Percentiles rank a stretch among this genome's conserved stretches.
Conservation (phyloP, 2,888 invertebrate species). For the Epinotia brunnichana region DNA sequence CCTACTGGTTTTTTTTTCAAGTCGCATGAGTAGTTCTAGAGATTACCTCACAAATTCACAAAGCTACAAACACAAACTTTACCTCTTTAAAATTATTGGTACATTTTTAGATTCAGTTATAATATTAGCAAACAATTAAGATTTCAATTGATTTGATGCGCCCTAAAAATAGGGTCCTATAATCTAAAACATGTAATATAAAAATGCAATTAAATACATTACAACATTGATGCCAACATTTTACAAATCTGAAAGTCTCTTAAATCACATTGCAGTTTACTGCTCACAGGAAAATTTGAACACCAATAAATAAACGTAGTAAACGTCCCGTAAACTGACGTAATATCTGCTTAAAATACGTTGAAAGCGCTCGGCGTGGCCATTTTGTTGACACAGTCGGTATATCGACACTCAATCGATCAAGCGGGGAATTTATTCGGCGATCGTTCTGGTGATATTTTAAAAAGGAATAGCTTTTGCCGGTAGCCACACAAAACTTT, state of each 20-base stretch:
- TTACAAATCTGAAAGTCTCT: neutral
- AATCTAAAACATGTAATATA: too few relatives aligned
- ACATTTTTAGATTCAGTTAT: too few relatives aligned
- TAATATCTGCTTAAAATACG: slow-evolving; percentile 37
- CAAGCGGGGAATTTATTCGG: slow-evolving; percentile 35
- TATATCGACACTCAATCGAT: slow-evolving; percentile 36
- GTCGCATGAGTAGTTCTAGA: too few relatives aligned
- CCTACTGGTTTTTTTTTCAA: too few relatives aligned
- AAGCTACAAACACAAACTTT: too few relatives aligned
- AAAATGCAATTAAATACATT: too few relatives aligned
- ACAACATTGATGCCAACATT: neutral
- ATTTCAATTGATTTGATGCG: too few relatives aligned
- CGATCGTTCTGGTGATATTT: slow-evolving; percentile 34
- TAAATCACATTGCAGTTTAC: neutral
- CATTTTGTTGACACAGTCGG: slow-evolving; percentile 35
- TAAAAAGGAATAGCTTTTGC: slow-evolving; percentile 1
- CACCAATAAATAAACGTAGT: slow-evolving; percentile 14
- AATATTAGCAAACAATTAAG: too few relatives aligned
- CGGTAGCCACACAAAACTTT: slow-evolving; percentile 10
- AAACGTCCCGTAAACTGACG: slow-evolving; percentile 25
- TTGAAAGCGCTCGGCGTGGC: slow-evolving; percentile 13
- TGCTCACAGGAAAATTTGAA: slow-evolving; percentile 11
- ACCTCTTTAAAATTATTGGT: too few relatives aligned
- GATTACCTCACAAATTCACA: too few relatives aligned
- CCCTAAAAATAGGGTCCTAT: too few relatives aligned